Evolutionary conservation across 2,888 invertebrate species (phyloP), one percentile per base, ranked within the genome.

Genomic region (Ophioninae sp.): DNA sequence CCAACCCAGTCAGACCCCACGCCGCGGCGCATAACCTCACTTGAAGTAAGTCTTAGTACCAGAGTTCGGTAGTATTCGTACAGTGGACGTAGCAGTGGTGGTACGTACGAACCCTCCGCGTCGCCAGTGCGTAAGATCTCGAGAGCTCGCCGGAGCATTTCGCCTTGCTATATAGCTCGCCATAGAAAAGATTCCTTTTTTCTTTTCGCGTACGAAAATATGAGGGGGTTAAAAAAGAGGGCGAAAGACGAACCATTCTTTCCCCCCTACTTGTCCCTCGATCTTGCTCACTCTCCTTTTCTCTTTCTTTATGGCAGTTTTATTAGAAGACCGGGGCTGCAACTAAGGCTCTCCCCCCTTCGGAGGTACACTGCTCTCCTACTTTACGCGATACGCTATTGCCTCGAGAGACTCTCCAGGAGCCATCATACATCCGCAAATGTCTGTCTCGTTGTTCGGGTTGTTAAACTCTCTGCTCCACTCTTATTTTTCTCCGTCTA

Each of bases 351-450:
- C 74, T 30, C n/a, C n/a, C n/a, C n/a, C n/a, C 74, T 59, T 68
- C 73, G 57, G 74, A 64, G 62, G 69, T 67, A 50, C 37, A 68
- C 57, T 59, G 30, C 37, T 30, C 37, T 30, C 8, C 74, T 74
- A 74, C 44, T 44, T 50, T 21, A 21, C 39, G 39, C 67, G 37
- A 39, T 17, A 39, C 17, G 21, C 39, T 39, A 44, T 17, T 79
- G 59, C n/a, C 20, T 62, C 39, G 57, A 65, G 64, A 65, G 30
- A 57, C 70, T 17, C 56, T 56, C 84, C 79, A 79, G 77, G 85
- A 85, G 83, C 79, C 82, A 87, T 87, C 88, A 88, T 89, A 87
- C 86, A 87, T 89, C 86, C 86, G 86, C 87, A 88, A 87, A 88
- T 87, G 78, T 84, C 78, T 70, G 62, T 65, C 68, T 77, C 68